Conservation (phyloP, 2,113 vertebrate genomes). For the Gulo gulo region DNA sequence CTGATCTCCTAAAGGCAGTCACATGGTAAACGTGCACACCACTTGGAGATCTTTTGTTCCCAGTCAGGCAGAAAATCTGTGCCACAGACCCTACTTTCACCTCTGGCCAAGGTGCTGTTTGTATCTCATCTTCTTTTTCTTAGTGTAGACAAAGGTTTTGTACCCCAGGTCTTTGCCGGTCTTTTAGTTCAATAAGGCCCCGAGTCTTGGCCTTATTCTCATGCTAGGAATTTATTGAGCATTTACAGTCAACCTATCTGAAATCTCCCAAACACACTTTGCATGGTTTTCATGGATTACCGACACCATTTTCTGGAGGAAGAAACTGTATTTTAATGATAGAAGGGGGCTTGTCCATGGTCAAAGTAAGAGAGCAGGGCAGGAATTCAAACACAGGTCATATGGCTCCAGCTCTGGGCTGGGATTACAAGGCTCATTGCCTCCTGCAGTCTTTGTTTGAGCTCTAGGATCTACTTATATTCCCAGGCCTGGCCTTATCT, state of each 20-base stretch:
- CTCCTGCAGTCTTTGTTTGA: background rate
- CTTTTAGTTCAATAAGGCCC: background rate
- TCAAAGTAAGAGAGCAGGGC: background rate
- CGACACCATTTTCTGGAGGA: background rate
- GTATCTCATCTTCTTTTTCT: background rate
- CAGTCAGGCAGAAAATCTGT: background rate
- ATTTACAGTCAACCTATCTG: background rate
- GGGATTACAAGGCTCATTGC: background rate
- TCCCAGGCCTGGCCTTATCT: background rate
- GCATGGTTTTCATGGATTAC: background rate
- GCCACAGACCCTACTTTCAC: background rate
- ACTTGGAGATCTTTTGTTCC: background rate
- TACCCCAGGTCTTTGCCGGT: background rate
- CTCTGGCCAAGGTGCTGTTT: background rate
- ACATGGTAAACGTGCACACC: background rate
- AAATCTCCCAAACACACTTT: background rate
- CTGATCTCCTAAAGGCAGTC: background rate
- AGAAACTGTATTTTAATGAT: constrained; percentile 2
- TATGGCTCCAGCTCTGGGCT: background rate
- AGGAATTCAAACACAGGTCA: background rate
- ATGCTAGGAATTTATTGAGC: background rate
- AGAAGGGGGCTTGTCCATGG: background rate
- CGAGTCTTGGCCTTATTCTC: background rate
- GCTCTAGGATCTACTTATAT: background rate
- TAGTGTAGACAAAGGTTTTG: background rate